Base-by-base conservation (phyloP, 2,888 invertebrate species). In the Amphipyra tragopoginis region DNA sequence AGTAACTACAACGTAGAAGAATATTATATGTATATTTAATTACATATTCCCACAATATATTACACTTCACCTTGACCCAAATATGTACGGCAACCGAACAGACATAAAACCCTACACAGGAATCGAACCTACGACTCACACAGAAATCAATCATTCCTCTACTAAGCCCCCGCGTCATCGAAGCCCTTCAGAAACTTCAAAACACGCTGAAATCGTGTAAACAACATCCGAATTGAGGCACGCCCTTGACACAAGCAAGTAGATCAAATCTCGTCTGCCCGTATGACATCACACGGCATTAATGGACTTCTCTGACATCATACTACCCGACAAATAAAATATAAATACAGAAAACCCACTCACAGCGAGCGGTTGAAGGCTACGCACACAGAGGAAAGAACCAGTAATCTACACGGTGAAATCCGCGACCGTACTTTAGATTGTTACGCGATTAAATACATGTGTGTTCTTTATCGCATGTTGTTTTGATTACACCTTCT, bases 221-320 rank as follows among this genome's bases (percentile, higher is more conserved):
- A 62, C 47, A 44, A 29, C 36, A 34, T 42, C 26, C 43, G 7
- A 71, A 71, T 53, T 47, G 44, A 68, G 69, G 53, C 72, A 73
- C 72, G 72, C 72, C 72, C 72, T 72, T 72, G 72, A 72, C 73
- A 68, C 65, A 73, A 21, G 51, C 71, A n/a, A 50, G 55, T 61
- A 56, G 73, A 62, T 48, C 53, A 62, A 53, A 57, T 62, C 60
- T 52, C 65, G 56, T 57, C 53, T 48, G 60, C 48, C 51, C 54
- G 67, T 72, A 77, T 78, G 76, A 76, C 73, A 73, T 78, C 73
- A 78, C 62, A 49, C 69, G 33, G 33, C 52, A 34, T 14, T 47
- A 71, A 62, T 57, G 65, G 51, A 63, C 43, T 55, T 26, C 47
- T 56, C 62, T 73, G 72, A 73, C 72, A 74, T 73, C 72, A 73